These are phyloP conservation scores for Sinocyclocheilus rhinocerous DNA, from an alignment of 2,113 vertebrate species.

Conservation along the genomic window DNA sequence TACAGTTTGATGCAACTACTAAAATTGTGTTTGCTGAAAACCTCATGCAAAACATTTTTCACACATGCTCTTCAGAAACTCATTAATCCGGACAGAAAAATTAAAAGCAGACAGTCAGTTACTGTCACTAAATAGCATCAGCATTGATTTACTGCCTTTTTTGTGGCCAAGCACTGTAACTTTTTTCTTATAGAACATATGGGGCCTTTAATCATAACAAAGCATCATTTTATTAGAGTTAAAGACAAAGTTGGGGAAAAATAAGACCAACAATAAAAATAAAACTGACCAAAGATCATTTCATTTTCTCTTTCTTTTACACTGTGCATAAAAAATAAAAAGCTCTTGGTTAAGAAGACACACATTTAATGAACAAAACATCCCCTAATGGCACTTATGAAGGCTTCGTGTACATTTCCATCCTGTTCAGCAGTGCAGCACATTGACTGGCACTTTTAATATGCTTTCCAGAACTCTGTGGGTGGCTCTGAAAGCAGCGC, in stretches of 20 bases:
- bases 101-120: constrained; percentile 33
- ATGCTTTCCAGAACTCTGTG: constrained; percentile 56
- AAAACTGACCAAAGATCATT: background rate
- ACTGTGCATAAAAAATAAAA: constrained; percentile 37
- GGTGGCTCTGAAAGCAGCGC: constrained; percentile 51
- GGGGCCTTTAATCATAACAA: constrained; percentile 41
- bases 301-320: constrained; percentile 22
- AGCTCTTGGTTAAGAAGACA: constrained; percentile 41
- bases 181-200: constrained; percentile 33
- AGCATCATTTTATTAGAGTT: constrained; percentile 48
- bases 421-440: constrained; percentile 54
- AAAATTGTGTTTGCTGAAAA: constrained; percentile 37
- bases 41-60: constrained; percentile 22
- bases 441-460: constrained; percentile 57
- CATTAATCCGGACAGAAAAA: constrained; percentile 44
- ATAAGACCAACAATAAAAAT: constrained; percentile 25
- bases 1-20: constrained; percentile 32
- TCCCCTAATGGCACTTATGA: constrained; percentile 48
- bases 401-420: constrained; percentile 51
- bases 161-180: constrained; percentile 40
- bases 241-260: background rate
- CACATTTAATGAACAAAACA: constrained; percentile 48
- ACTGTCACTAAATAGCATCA: constrained; percentile 32
- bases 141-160: background rate
- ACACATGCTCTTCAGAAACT: constrained; percentile 32